Conservation (phyloP, 2,888 invertebrate species). For the Heliconius cydno region DNA sequence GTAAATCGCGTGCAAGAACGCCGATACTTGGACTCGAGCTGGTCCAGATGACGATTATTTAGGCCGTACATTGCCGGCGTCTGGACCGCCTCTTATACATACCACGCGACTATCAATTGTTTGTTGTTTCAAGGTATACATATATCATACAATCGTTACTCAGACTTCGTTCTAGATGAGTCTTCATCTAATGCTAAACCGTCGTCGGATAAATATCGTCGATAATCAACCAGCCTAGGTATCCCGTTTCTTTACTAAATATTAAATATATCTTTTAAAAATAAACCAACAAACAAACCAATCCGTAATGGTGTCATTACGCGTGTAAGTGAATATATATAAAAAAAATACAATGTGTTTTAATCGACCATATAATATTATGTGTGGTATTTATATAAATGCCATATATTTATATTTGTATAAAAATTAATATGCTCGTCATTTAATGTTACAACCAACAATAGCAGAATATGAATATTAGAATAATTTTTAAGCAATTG, state of each 20-base stretch:
- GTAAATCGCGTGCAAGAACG: neutral
- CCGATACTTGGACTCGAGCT: neutral
- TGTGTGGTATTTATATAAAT: no score
- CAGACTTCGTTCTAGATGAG: neutral
- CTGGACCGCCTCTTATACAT: conserved; percentile 37
- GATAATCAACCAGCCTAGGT: neutral
- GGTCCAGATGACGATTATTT: neutral
- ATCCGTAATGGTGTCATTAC: no score
- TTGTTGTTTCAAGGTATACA: neutral
- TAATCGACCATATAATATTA: no score
- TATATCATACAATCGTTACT: neutral
- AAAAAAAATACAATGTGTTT: no score
- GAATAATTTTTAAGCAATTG: conserved; percentile 46
- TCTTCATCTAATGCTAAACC: neutral
- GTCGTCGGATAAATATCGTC: neutral
- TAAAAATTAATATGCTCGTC: neutral
- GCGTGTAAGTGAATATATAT: no score
- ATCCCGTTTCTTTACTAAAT: neutral
- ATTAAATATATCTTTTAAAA: neutral
- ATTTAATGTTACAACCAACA: neutral
- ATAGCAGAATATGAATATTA: neutral
- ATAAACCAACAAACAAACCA: neutral
- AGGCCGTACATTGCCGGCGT: neutral
- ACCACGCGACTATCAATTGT: conserved; percentile 46
- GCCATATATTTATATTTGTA: no score